Percentiles rank a stretch among this genome's conserved stretches.
These are phyloP conservation scores for Timema cristinae DNA, from an alignment of 2,888 invertebrate genomes.

Conservation along the genomic window DNA sequence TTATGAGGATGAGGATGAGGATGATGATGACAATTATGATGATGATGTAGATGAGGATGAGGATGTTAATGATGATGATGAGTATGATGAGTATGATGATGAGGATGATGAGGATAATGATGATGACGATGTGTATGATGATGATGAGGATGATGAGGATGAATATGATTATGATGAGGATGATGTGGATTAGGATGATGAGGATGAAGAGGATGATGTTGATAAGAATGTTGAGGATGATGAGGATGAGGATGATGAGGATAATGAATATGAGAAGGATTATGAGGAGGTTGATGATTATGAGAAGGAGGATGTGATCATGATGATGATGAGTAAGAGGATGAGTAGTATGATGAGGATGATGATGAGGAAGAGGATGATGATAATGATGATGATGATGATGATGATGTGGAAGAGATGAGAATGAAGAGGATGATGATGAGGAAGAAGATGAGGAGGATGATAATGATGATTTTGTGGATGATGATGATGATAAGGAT, in stretches of 20 bases:
- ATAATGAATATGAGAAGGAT: background rate
- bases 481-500: constrained; percentile 2
- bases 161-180: too few species aligned
- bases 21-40: background rate
- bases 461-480: background rate
- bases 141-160: constrained; percentile 11
- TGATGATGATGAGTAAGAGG: too few species aligned
- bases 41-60: background rate
- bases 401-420: too few species aligned
- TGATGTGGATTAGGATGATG: too few species aligned
- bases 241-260: background rate
- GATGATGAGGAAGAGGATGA: too few species aligned
- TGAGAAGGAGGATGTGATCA: too few species aligned
- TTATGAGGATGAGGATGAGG: background rate
- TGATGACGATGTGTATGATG: background rate
- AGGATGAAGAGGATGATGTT: background rate
- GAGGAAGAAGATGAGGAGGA: too few species aligned
- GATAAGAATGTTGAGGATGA: background rate
- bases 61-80: background rate
- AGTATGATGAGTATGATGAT: background rate
- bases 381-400: too few species aligned
- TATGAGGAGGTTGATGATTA: background rate
- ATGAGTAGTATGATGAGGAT: too few species aligned
- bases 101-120: background rate
- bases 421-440: too few species aligned